Evolutionary conservation across 2,113 vertebrate species (phyloP).

Genomic region (Dasypus novemcinctus): DNA sequence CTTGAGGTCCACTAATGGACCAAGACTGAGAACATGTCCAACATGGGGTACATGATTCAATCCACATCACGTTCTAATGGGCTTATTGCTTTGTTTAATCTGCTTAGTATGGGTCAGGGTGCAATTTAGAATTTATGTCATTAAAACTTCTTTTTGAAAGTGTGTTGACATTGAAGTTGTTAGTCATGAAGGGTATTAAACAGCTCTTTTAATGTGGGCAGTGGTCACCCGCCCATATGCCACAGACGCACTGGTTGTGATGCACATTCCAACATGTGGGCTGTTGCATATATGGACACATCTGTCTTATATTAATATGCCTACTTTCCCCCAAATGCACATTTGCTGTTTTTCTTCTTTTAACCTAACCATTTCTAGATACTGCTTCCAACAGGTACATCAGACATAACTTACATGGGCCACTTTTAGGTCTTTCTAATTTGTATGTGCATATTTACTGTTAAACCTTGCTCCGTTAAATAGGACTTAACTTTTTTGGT

Average conservation of each 20-base stretch:
- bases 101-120: not conserved
- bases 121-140: slow-evolving; percentile 24
- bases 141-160: slow-evolving; percentile 14
- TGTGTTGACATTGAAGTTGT: slow-evolving; percentile 7
- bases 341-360: not conserved
- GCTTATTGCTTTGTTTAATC: slow-evolving; percentile 40
- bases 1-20: too few relatives aligned
- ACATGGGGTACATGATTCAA: too few relatives aligned
- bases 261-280: accelerated
- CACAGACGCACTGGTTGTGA: accelerated
- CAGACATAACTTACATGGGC: not conserved
- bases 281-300: accelerated
- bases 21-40: too few relatives aligned
- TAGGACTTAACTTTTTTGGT: not conserved
- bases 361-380: not conserved
- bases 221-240: not conserved
- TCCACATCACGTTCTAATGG: not conserved
- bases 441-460: not conserved
- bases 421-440: not conserved
- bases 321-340: not conserved
- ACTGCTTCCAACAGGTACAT: not conserved
- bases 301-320: not conserved
- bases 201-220: not conserved
- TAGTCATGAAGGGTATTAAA: not conserved
- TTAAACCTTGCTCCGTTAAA: not conserved